Conservation (phyloP, 1,140 invertebrate genomes). For the Chymomyza costata region DNA sequence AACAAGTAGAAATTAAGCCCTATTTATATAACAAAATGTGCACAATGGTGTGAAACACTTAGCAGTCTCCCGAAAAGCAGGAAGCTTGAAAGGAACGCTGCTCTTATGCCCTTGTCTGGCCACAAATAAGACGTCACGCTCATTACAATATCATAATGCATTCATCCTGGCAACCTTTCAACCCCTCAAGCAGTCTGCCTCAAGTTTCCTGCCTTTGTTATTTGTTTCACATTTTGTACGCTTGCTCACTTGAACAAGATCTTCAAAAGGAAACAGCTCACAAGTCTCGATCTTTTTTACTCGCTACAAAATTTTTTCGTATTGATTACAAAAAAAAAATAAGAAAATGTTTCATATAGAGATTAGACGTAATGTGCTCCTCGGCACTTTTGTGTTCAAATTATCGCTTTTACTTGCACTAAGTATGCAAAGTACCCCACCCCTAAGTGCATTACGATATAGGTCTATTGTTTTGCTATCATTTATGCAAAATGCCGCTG, state of each 20-base stretch:
- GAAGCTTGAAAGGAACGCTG: not conserved
- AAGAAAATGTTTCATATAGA: constrained; percentile 32
- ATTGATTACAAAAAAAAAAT: constrained; percentile 59
- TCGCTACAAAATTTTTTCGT: not conserved
- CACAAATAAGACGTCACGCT: constrained; percentile 54
- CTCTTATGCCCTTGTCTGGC: constrained; percentile 18
- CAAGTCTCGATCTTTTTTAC: constrained; percentile 1
- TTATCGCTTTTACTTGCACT: constrained; percentile 45
- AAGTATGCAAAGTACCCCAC: constrained; percentile 40
- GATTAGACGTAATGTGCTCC: constrained; percentile 46
- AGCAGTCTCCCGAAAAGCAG: constrained; percentile 8
- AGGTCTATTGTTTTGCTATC: constrained; percentile 67
- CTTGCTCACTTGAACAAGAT: constrained; percentile 58
- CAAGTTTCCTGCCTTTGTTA: constrained; percentile 49
- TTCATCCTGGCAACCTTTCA: constrained; percentile 4
- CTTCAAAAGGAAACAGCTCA: constrained; percentile 20
- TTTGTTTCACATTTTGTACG: constrained; percentile 60
- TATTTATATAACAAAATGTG: constrained; percentile 54
- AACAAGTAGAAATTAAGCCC: constrained; percentile 47
- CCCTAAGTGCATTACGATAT: constrained; percentile 33
- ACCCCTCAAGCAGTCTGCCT: constrained; percentile 20
- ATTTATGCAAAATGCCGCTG: constrained; percentile 59
- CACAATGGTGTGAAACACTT: constrained; percentile 52
- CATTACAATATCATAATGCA: constrained; percentile 45
- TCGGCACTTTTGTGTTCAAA: constrained; percentile 62